phyloP scores from a whole-genome alignment of 1,140 invertebrate genomes.

The Sminthurides bifidus region DNA sequence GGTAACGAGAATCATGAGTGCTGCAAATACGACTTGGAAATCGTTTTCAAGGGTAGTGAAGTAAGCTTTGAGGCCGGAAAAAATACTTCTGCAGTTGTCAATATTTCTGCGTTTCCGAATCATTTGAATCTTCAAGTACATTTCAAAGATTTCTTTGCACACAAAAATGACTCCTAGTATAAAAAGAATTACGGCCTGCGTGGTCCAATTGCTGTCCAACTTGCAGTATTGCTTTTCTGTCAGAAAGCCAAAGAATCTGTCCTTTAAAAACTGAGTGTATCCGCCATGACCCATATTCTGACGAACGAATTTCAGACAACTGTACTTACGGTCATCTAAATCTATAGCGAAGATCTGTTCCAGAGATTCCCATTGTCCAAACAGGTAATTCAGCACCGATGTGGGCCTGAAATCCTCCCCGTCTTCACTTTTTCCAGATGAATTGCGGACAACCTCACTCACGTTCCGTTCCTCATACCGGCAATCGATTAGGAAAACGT shows the following conservation, averaged over 20 bases:
- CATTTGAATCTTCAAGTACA: not conserved
- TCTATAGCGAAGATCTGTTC: not conserved
- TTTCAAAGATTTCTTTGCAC: constrained; percentile 1
- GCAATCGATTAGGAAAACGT: constrained; percentile 3
- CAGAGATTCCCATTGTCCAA: not conserved
- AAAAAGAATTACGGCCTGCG: no score
- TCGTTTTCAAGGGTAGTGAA: not conserved
- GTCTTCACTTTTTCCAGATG: not conserved
- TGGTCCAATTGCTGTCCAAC: no score
- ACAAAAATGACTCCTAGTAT: not conserved
- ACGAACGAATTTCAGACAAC: no score
- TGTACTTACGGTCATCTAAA: not conserved
- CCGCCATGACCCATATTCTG: no score
- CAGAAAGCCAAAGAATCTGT: no score
- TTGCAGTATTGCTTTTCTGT: no score
- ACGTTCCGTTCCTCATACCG: no score
- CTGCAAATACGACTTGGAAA: not conserved
- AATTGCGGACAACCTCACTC: no score
- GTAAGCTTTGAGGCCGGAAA: not conserved
- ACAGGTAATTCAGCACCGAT: not conserved
- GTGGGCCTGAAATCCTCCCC: no score
- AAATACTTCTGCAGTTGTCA: no score
- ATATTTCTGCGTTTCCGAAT: no score
- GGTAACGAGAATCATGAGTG: not conserved
- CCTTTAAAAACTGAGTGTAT: no score